phyloP scores from a whole-genome alignment of 53 echinoderm and acorn worm genomes.

The Actinopyga echinites region DNA sequence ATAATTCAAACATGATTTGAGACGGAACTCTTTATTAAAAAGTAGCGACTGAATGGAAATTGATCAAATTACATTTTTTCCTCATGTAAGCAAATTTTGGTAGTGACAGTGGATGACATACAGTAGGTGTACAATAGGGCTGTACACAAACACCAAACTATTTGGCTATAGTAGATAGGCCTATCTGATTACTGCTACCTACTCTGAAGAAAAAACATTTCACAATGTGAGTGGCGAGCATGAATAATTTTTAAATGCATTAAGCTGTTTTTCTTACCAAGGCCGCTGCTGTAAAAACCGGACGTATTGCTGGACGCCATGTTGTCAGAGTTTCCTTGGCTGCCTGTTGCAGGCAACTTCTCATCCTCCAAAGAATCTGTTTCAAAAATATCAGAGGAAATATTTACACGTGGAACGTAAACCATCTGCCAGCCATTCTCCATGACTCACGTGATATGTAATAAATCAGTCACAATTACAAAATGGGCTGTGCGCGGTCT shows the following conservation, averaged over 20 bases:
- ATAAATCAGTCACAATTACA: neutral
- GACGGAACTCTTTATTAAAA: too few species aligned
- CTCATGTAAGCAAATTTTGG: too few species aligned
- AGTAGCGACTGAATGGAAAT: too few species aligned
- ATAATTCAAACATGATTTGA: too few species aligned
- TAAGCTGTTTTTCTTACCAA: neutral
- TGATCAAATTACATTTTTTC: too few species aligned
- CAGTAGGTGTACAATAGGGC: conserved; percentile 21
- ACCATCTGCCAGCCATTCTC: neutral
- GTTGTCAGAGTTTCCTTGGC: neutral
- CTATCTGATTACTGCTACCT: too few species aligned
- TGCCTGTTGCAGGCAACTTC: neutral
- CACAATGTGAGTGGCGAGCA: too few species aligned
- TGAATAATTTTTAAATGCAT: too few species aligned
- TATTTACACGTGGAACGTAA: conserved; percentile 2
- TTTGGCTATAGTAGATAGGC: too few species aligned
- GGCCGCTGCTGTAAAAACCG: neutral
- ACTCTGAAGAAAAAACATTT: too few species aligned
- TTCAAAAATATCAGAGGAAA: conserved; percentile 34
- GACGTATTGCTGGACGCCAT: conserved; percentile 23
- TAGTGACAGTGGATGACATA: too few species aligned
- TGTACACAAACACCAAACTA: too few species aligned
- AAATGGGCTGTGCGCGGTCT: conserved; percentile 12
- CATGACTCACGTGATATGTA: conserved; percentile 18
- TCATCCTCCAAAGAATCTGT: conserved; percentile 38